Evolutionary conservation across 2,113 vertebrate genomes (phyloP).

Genomic region (Daphoenositta chrysoptera): DNA sequence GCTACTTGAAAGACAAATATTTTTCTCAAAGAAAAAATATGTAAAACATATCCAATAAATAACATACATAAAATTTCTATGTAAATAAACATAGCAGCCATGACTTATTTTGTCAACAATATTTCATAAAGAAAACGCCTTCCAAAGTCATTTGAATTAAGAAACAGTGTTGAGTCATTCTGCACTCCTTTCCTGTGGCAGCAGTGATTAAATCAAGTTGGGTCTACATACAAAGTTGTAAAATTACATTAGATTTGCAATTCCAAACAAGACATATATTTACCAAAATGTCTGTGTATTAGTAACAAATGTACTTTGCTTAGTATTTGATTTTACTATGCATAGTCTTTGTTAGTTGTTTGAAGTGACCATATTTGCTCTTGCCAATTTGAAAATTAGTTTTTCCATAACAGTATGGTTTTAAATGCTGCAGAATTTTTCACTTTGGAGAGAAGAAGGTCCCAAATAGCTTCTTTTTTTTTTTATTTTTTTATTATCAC

Average conservation of each 20-base stretch:
- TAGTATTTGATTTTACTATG: not conserved
- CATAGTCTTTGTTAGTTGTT: not conserved
- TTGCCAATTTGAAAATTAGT: not conserved
- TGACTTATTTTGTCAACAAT: not conserved
- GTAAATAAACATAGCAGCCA: conserved; percentile 5
- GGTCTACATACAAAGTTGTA: not conserved
- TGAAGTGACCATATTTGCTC: not conserved
- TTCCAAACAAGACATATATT: not conserved
- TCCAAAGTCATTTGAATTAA: not conserved
- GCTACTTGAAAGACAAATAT: not conserved
- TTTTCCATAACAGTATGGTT: not conserved
- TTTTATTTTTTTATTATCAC: not conserved
- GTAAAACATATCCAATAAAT: not conserved
- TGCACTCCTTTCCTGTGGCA: not conserved
- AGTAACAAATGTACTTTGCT: not conserved
- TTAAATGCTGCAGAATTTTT: not conserved
- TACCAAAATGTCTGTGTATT: not conserved
- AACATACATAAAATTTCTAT: not conserved
- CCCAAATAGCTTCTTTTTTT: not conserved
- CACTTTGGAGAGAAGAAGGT: not conserved
- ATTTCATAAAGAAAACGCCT: not conserved
- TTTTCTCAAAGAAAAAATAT: not conserved
- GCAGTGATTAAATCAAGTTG: not conserved
- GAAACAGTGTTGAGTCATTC: not conserved
- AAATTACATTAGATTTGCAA: not conserved